Evolutionary conservation across 2,113 vertebrate genomes (phyloP).

Genomic region (Calidris pugnax): DNA sequence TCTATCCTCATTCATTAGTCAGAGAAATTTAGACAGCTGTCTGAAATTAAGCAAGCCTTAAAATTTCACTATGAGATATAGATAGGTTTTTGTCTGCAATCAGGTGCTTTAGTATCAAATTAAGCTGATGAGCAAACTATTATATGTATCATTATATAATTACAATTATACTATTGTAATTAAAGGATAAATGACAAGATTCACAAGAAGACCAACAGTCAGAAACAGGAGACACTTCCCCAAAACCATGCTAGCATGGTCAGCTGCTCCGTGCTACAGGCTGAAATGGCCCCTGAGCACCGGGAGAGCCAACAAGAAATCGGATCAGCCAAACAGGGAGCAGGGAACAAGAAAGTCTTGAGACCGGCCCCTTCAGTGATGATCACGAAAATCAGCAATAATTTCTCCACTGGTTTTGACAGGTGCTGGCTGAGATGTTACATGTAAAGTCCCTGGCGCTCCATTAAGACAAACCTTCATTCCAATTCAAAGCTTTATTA

Average conservation of each 20-base stretch:
- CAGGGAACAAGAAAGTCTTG: not conserved
- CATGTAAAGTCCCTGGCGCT: not conserved
- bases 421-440: not conserved
- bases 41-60: not conserved
- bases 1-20: not conserved
- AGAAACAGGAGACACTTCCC: not conserved
- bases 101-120: not conserved
- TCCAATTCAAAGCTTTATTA: slow-evolving; percentile 20
- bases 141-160: not conserved
- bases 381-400: not conserved
- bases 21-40: not conserved
- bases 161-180: not conserved
- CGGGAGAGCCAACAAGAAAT: not conserved
- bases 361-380: not conserved
- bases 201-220: not conserved
- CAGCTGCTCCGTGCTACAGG: not conserved
- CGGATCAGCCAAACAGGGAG: not conserved
- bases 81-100: not conserved
- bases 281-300: not conserved
- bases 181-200: not conserved
- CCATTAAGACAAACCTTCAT: not conserved
- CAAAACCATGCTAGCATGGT: fast-evolving
- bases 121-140: not conserved
- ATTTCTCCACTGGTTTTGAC: not conserved
- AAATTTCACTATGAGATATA: not conserved